Conservation (phyloP, 2,888 invertebrate genomes). For the Diloba caeruleocephala region DNA sequence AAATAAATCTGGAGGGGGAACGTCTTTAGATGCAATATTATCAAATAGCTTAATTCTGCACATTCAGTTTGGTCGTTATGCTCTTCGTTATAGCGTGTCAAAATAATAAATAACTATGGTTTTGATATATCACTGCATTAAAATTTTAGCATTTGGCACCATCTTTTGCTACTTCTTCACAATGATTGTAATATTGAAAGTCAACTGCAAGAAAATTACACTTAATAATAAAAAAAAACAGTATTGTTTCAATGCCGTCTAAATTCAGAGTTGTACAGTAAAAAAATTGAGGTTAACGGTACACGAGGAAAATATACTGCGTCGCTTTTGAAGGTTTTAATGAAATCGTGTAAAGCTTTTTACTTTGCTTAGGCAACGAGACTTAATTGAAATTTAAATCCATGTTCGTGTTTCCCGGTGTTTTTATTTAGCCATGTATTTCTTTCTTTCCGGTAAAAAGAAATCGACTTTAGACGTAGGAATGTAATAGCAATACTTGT, state of each 20-base stretch:
- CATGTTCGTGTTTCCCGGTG: slow-evolving; percentile 11
- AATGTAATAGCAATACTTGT: too few relatives aligned
- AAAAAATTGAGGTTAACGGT: slow-evolving; percentile 21
- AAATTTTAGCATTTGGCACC: too few relatives aligned
- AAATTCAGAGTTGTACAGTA: slow-evolving; percentile 9
- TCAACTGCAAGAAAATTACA: too few relatives aligned
- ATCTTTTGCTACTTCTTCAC: too few relatives aligned
- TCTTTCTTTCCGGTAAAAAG: neutral
- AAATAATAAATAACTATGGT: too few relatives aligned
- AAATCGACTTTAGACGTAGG: neutral
- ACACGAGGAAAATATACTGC: slow-evolving; percentile 4
- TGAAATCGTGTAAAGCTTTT: slow-evolving; percentile 26
- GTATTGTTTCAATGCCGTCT: slow-evolving; percentile 11
- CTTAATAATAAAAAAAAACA: neutral
- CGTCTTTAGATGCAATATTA: too few relatives aligned
- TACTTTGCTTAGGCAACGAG: slow-evolving; percentile 4
- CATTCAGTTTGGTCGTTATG: too few relatives aligned
- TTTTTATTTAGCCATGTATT: neutral
- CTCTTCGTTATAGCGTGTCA: too few relatives aligned
- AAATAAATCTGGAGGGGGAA: too few relatives aligned
- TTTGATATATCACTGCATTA: too few relatives aligned
- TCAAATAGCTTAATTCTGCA: too few relatives aligned
- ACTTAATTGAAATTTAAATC: slow-evolving; percentile 20
- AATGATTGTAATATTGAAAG: too few relatives aligned
- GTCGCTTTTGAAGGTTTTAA: slow-evolving; percentile 13